These are phyloP conservation scores for Hirtodrosophila cameraria DNA, from an alignment of 2,888 invertebrate species.

Conservation along the genomic window DNA sequence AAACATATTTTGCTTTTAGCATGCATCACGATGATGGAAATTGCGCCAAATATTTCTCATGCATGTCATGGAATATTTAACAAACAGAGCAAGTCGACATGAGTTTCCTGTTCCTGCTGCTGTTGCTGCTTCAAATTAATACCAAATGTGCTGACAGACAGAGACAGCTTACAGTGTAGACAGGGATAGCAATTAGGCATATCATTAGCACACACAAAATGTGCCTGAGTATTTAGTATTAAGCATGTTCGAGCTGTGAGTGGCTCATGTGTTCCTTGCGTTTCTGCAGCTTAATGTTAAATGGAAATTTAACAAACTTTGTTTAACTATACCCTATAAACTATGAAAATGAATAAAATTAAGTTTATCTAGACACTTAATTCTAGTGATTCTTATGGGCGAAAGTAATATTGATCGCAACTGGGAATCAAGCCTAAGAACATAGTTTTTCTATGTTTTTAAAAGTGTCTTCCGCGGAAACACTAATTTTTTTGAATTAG, in stretches of 20 bases:
- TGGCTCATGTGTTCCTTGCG: not conserved
- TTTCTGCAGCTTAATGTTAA: constrained; percentile 14
- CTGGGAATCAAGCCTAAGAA: too few relatives aligned
- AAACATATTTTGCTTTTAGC: constrained; percentile 35
- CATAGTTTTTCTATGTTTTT: too few relatives aligned
- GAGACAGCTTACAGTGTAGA: constrained; percentile 3
- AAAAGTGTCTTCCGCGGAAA: too few relatives aligned
- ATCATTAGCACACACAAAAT: constrained; percentile 39
- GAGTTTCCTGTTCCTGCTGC: constrained; percentile 53
- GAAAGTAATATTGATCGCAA: too few relatives aligned
- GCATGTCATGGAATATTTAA: constrained; percentile 60
- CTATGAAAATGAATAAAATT: too few relatives aligned
- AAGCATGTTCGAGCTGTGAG: too few relatives aligned
- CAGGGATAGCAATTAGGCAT: constrained; percentile 32
- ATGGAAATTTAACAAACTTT: constrained; percentile 9
- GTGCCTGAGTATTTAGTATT: not conserved
- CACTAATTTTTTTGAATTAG: too few relatives aligned
- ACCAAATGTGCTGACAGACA: not conserved
- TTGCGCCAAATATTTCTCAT: constrained; percentile 46
- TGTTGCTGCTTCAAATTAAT: too few relatives aligned
- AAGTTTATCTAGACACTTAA: too few relatives aligned
- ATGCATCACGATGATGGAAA: constrained; percentile 23
- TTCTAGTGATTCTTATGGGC: too few relatives aligned
- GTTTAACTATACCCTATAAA: not conserved
- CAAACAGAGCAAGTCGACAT: constrained; percentile 43